Percentiles rank a stretch among this genome's conserved stretches.
phyloP scores from a whole-genome alignment of 2,797 vertebrate species.

The Triplophysa bombifrons region DNA sequence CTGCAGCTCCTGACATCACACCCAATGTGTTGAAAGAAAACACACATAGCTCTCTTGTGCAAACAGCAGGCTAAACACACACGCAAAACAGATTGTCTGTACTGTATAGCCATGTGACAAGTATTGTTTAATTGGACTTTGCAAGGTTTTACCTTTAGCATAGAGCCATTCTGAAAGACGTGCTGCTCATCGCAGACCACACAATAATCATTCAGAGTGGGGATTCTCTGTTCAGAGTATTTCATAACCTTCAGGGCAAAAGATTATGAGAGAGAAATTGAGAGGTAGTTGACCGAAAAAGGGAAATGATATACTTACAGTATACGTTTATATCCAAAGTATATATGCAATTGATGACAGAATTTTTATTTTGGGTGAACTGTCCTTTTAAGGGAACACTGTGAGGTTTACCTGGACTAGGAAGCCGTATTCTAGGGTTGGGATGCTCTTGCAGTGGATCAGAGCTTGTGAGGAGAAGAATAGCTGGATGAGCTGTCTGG shows the following conservation, averaged over 20 bases:
- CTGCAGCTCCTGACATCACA: slow-evolving; percentile 90
- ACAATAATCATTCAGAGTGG: slow-evolving; percentile 93
- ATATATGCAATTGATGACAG: too few relatives aligned
- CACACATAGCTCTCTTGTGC: slow-evolving; percentile 91
- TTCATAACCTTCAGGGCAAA: slow-evolving; percentile 85
- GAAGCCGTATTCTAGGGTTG: slow-evolving; percentile 91
- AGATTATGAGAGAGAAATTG: neutral
- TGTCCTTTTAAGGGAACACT: neutral
- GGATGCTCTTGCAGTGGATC: slow-evolving; percentile 88
- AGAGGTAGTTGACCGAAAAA: neutral
- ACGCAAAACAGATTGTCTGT: neutral
- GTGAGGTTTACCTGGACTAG: slow-evolving; percentile 85
- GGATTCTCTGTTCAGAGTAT: slow-evolving; percentile 92
- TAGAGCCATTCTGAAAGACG: slow-evolving; percentile 93
- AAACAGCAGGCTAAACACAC: slow-evolving; percentile 85
- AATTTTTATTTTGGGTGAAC: too few relatives aligned
- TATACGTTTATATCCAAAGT: too few relatives aligned
- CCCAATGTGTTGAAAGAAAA: slow-evolving; percentile 92
- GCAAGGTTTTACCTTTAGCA: slow-evolving; percentile 85
- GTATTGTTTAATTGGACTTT: neutral
- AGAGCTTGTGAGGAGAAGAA: slow-evolving; percentile 82
- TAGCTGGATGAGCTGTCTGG: slow-evolving; percentile 80
- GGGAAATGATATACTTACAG: neutral
- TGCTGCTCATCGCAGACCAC: slow-evolving; percentile 96
- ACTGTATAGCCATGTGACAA: neutral